These are phyloP conservation scores for Pammene fasciana DNA, from an alignment of 2,888 invertebrate species.

Conservation along the genomic window DNA sequence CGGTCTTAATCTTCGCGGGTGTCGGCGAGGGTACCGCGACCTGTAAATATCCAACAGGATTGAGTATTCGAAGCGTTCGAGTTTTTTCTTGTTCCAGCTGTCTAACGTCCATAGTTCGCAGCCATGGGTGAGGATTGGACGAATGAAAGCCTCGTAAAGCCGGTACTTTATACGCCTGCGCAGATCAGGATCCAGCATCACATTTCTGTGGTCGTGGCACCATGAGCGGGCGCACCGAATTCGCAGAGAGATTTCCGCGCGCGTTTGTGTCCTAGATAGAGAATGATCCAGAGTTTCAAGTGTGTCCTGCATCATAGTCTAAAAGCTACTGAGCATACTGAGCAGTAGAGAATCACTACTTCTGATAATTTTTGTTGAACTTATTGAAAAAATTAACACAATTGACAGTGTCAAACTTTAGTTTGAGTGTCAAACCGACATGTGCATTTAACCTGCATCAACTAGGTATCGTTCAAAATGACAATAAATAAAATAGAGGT, in stretches of 20 bases:
- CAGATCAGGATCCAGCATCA: conserved; percentile 54
- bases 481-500: too few relatives aligned
- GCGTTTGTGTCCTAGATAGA: conserved; percentile 49
- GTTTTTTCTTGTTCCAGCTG: conserved; percentile 46
- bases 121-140: conserved; percentile 64
- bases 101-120: conserved; percentile 65
- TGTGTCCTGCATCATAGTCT: background rate
- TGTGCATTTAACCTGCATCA: background rate
- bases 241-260: conserved; percentile 56
- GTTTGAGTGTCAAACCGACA: background rate
- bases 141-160: conserved; percentile 60
- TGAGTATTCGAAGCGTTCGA: conserved; percentile 56
- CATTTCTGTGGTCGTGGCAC: conserved; percentile 55
- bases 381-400: background rate
- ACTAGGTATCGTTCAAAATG: too few relatives aligned
- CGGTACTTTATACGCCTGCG: conserved; percentile 54
- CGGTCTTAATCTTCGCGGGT: conserved; percentile 55
- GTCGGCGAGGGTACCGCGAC: conserved; percentile 55
- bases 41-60: conserved; percentile 61
- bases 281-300: background rate
- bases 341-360: too few relatives aligned
- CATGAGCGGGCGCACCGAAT: conserved; percentile 60
- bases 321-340: too few relatives aligned
- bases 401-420: too few relatives aligned
- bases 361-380: background rate